These are phyloP conservation scores for Sisor rabdophorus DNA, from an alignment of 2,113 vertebrate species.

Conservation along the genomic window DNA sequence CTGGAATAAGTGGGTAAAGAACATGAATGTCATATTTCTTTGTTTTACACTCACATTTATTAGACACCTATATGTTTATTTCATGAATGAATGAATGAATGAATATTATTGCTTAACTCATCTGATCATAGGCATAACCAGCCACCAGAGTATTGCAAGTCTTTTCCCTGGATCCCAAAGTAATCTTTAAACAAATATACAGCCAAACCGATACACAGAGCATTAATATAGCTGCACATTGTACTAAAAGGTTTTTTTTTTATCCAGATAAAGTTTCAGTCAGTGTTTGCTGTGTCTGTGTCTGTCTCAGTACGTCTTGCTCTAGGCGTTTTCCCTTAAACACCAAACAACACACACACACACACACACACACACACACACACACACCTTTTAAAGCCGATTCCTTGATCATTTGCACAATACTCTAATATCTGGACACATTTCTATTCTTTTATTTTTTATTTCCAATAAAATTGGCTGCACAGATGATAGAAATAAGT, in stretches of 20 bases:
- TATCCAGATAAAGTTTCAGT: conserved; percentile 20
- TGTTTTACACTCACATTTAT: too few relatives aligned
- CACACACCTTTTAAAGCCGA: conserved; percentile 14
- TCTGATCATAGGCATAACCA: not conserved
- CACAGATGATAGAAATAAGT: conserved; percentile 57
- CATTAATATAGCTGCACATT: not conserved
- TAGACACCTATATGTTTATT: too few relatives aligned
- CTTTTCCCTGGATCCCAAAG: not conserved
- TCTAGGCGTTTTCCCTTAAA: conserved; percentile 4
- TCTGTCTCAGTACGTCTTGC: conserved; percentile 6
- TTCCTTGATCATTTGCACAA: conserved; percentile 12
- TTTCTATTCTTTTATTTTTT: too few relatives aligned
- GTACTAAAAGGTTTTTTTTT: not conserved
- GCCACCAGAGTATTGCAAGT: not conserved
- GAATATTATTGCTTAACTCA: not conserved
- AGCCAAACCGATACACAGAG: not conserved
- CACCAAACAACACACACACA: not conserved
- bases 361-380: not conserved
- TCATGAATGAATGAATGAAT: too few relatives aligned
- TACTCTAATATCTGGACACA: not conserved
- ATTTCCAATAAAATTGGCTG: too few relatives aligned
- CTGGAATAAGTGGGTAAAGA: too few relatives aligned
- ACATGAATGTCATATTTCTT: too few relatives aligned
- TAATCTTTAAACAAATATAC: not conserved
- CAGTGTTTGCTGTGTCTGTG: not conserved